Conservation (phyloP, 2,888 invertebrate genomes). For the Drosophila flavopinicola region DNA sequence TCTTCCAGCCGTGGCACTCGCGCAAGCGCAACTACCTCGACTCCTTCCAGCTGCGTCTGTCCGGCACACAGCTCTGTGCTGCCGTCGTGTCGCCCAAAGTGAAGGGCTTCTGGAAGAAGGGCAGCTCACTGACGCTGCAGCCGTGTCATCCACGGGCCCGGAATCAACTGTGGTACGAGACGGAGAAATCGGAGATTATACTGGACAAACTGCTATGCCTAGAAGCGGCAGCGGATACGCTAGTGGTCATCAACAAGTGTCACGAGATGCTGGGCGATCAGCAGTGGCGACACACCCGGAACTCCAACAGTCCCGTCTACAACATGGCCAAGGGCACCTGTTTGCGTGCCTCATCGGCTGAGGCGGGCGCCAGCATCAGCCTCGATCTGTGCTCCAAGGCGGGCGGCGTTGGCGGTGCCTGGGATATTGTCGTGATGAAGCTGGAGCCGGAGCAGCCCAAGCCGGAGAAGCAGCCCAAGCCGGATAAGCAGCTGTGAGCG, state of each 20-base stretch:
- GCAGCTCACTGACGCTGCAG: slow-evolving; percentile 88
- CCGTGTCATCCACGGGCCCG: slow-evolving; percentile 88
- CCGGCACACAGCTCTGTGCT: slow-evolving; percentile 90
- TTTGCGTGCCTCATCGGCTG: slow-evolving; percentile 86
- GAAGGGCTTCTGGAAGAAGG: slow-evolving; percentile 88
- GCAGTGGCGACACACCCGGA: slow-evolving; percentile 93
- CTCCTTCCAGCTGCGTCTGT: slow-evolving; percentile 90
- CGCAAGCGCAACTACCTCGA: slow-evolving; percentile 90
- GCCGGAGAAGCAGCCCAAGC: slow-evolving; percentile 29
- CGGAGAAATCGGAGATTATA: slow-evolving; percentile 92
- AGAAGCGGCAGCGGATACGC: slow-evolving; percentile 88
- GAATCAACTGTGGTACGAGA: slow-evolving; percentile 91
- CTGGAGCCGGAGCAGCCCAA: slow-evolving; percentile 8
- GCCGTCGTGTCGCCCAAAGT: slow-evolving; percentile 86
- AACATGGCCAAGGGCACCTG: slow-evolving; percentile 95
- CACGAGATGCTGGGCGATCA: slow-evolving; percentile 96
- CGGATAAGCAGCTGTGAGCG: slow-evolving; percentile 49
- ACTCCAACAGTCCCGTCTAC: slow-evolving; percentile 90
- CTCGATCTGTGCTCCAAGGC: slow-evolving; percentile 88
- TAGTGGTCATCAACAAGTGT: slow-evolving; percentile 93
- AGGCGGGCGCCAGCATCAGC: slow-evolving; percentile 85
- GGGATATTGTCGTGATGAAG: slow-evolving; percentile 58
- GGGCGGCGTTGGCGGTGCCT: slow-evolving; percentile 74
- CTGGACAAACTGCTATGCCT: slow-evolving; percentile 93
- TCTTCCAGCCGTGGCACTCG: slow-evolving; percentile 93